Percentiles rank a stretch among this genome's conserved stretches.
Conservation (phyloP, 2,888 invertebrate genomes). For the Tenthredo livida region DNA sequence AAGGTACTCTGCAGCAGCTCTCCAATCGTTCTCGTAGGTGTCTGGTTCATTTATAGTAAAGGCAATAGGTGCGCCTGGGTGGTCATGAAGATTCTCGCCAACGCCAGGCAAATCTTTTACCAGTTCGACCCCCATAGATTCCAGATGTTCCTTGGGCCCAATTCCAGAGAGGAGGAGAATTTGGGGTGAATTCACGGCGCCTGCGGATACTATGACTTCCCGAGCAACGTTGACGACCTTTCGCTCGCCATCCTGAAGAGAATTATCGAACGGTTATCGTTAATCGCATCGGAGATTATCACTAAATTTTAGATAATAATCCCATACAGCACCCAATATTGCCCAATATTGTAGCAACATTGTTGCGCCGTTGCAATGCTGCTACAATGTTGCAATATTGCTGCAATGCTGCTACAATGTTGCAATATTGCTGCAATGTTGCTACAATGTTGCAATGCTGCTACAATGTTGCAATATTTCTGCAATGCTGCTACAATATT, state of each 20-base stretch:
- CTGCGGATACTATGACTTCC: slow-evolving; percentile 82
- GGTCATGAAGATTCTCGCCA: slow-evolving; percentile 85
- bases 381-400: too few relatives aligned
- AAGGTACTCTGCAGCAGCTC: slow-evolving; percentile 82
- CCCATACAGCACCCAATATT: too few relatives aligned
- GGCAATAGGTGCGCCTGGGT: slow-evolving; percentile 82
- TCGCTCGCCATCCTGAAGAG: slow-evolving; percentile 60
- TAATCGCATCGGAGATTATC: neutral
- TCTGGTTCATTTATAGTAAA: slow-evolving; percentile 79
- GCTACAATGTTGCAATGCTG: too few relatives aligned
- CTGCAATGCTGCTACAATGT: too few relatives aligned
- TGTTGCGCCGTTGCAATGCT: too few relatives aligned
- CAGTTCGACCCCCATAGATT: slow-evolving; percentile 81
- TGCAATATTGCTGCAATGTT: too few relatives aligned
- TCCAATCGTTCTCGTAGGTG: slow-evolving; percentile 82
- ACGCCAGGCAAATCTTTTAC: slow-evolving; percentile 84
- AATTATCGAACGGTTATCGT: neutral
- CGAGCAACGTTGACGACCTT: slow-evolving; percentile 62
- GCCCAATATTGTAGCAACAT: too few relatives aligned
- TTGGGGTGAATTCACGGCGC: slow-evolving; percentile 85
- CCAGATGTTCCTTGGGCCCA: slow-evolving; percentile 82
- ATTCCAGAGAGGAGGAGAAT: slow-evolving; percentile 84
- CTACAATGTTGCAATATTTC: too few relatives aligned
- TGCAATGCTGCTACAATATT: too few relatives aligned
- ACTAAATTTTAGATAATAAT: neutral